A percentile compares a stretch with the other conserved stretches of the same genome.
phyloP scores from a whole-genome alignment of 2,888 invertebrate genomes.

The Caradrina kadenii region DNA sequence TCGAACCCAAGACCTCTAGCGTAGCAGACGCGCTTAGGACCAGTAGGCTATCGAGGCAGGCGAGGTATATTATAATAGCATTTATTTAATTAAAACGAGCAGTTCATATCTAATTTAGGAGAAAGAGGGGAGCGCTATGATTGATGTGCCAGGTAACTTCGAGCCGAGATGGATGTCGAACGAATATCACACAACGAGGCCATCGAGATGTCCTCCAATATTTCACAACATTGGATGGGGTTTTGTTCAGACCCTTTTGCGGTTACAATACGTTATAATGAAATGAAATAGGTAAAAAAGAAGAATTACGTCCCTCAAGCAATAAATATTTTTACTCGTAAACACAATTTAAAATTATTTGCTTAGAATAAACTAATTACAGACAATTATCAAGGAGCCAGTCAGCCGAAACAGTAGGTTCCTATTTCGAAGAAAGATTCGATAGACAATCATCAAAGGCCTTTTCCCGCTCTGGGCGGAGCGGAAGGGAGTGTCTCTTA shows the following conservation, averaged over 20 bases:
- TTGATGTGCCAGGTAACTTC: conserved; percentile 56
- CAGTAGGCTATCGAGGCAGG: too few relatives aligned
- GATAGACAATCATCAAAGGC: too few relatives aligned
- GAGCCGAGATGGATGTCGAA: conserved; percentile 42
- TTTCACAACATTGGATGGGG: conserved; percentile 27
- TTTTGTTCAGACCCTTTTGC: conserved; percentile 11
- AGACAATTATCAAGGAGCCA: too few relatives aligned
- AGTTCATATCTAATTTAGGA: conserved; percentile 49
- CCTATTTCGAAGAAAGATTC: too few relatives aligned
- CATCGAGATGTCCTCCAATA: conserved; percentile 37
- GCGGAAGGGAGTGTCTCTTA: too few relatives aligned
- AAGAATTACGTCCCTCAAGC: not conserved
- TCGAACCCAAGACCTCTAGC: too few relatives aligned
- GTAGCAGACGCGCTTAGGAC: too few relatives aligned
- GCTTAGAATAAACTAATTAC: too few relatives aligned
- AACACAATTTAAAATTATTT: too few relatives aligned
- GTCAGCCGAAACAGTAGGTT: too few relatives aligned
- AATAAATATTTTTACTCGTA: too few relatives aligned
- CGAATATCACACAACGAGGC: conserved; percentile 36
- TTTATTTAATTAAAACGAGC: conserved; percentile 24
- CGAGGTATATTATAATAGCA: conserved; percentile 5
- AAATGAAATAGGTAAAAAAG: not conserved
- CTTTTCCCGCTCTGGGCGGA: too few relatives aligned
- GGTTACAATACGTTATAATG: conserved; percentile 12
- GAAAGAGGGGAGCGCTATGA: conserved; percentile 53